phyloP scores from a whole-genome alignment of 2,888 invertebrate genomes.

The Helobdella robusta region DNA sequence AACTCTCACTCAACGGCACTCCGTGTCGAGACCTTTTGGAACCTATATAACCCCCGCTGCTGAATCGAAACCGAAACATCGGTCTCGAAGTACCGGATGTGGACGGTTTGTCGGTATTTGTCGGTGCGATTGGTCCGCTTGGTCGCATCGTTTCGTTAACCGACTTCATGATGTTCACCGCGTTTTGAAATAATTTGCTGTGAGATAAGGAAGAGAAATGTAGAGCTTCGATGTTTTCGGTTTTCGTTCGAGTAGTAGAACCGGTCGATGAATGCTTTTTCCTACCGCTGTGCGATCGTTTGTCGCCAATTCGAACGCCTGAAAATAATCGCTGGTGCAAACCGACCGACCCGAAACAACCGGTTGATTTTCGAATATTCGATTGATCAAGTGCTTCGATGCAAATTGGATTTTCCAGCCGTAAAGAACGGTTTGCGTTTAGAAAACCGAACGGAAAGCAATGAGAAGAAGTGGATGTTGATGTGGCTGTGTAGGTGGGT shows the following conservation, averaged over 20 bases:
- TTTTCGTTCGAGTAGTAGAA: too few species aligned
- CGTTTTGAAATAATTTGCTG: too few species aligned
- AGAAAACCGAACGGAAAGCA: slow-evolving; percentile 16
- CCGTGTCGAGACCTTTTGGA: slow-evolving; percentile 15
- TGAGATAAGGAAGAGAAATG: too few species aligned
- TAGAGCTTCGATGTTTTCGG: too few species aligned
- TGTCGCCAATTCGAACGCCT: not conserved
- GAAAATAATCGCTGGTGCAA: slow-evolving; percentile 3
- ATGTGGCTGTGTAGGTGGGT: not conserved
- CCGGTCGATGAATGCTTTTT: slow-evolving; percentile 8
- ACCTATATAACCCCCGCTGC: not conserved
- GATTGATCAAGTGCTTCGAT: not conserved
- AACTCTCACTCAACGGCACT: not conserved
- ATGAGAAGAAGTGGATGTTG: not conserved
- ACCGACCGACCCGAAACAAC: slow-evolving; percentile 9
- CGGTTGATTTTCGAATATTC: not conserved
- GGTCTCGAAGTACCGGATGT: not conserved
- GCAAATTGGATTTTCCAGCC: too few species aligned
- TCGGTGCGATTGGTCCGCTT: not conserved
- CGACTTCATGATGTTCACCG: too few species aligned
- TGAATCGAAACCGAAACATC: slow-evolving; percentile 4
- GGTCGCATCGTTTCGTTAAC: too few species aligned
- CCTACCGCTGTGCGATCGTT: slow-evolving; percentile 19
- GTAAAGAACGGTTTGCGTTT: too few species aligned
- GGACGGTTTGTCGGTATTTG: not conserved